Evolutionary conservation across 2,113 vertebrate species (phyloP), one percentile per base, ranked within the genome.

Genomic region (Laticauda laticaudata): DNA sequence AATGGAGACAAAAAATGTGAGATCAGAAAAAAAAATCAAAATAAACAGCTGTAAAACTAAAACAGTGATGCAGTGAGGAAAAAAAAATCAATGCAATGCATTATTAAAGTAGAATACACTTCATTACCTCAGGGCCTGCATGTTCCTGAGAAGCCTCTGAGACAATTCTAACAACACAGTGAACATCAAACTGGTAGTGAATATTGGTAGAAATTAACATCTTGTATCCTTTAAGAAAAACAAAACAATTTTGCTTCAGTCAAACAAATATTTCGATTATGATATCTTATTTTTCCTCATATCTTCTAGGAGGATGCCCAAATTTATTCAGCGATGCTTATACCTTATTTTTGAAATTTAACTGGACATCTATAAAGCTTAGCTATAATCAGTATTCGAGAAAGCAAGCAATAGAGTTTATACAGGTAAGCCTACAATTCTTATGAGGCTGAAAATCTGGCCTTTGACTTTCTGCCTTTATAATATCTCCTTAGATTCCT

Each of bases 381-480:
- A 89, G 39, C 23, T 87, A 85, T 43, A 18, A 21, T 29, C 57
- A 89, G 93, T 93, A 59, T 24, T 89, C 90, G 0, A 18, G 93
- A 86, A 96, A 91, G 34, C 88, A 91, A 95, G 87, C 48, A 23
- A 85, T 59, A 39, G 75, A 61, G 75, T 88, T 81, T 57, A 87
- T 57, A 81, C 23, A 23, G 92, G 86, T 87, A 55, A 92, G 24
- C 90, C 88, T 89, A 53, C 61, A 15, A 91, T 93, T 64, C 95
- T 94, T 94, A 94, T 64, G 88, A 87, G 94, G 55, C 69, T 43
- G 90, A 87, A 85, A 91, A 26, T 61, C 86, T 8, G 86, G 45
- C 90, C 86, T 51, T 39, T 96, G 93, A 92, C 94, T 81, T 95
- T 75, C 91, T 94, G 91, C 92, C 59, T 94, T 90, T 91, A 90